phyloP scores from a whole-genome alignment of 2,797 vertebrate genomes.

The Cichlasoma orientale region DNA sequence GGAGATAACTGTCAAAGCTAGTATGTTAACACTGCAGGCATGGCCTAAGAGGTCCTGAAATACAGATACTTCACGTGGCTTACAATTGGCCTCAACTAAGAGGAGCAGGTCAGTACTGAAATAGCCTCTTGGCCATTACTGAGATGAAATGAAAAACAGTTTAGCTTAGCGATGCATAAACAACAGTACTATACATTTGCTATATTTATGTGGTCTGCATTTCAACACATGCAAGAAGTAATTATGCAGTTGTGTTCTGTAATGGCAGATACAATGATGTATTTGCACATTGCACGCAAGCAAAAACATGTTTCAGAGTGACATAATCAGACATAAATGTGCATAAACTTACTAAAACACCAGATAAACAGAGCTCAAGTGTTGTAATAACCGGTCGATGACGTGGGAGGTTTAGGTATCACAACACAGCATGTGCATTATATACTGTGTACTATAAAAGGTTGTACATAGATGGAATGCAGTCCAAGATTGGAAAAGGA shows the following conservation, averaged over 20 bases:
- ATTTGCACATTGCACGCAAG: constrained; percentile 6
- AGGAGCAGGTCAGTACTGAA: not conserved
- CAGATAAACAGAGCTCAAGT: not conserved
- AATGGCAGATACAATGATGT: not conserved
- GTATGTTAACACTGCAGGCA: constrained; percentile 19
- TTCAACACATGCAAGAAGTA: not conserved
- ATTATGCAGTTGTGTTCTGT: constrained; percentile 3
- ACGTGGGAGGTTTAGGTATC: constrained; percentile 1
- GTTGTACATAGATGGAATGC: not conserved
- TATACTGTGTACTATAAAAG: not conserved
- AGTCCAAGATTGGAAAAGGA: not conserved
- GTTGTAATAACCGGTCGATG: not conserved
- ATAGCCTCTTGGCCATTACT: not conserved
- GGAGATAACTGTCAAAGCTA: constrained; percentile 38
- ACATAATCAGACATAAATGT: not conserved
- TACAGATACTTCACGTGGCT: not conserved
- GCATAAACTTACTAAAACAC: constrained; percentile 1
- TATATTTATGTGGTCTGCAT: constrained; percentile 7
- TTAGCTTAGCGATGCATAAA: not conserved
- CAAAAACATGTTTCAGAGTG: not conserved
- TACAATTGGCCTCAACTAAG: not conserved
- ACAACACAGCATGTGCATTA: not conserved
- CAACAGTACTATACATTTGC: not conserved
- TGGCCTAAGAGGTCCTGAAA: constrained; percentile 14
- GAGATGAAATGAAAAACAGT: not conserved